Evolutionary conservation across 2,113 vertebrate species (phyloP).

Genomic region (Scopus umbretta): DNA sequence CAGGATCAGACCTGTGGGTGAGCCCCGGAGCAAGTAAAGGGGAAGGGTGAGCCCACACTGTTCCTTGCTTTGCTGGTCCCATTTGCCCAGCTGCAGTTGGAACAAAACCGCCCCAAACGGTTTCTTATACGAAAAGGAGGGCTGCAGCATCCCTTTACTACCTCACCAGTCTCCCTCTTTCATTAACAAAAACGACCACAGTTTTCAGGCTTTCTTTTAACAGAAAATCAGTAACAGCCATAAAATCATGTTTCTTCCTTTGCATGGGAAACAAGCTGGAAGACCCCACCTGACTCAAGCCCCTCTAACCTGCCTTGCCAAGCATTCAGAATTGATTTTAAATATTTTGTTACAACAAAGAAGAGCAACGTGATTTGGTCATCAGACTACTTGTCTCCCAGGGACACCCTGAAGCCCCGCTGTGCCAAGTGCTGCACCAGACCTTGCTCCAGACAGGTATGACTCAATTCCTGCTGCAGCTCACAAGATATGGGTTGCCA

Average conservation of each 20-base stretch:
- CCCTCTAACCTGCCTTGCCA: not conserved
- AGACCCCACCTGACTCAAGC: not conserved
- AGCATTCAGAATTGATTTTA: not conserved
- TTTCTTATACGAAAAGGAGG: not conserved
- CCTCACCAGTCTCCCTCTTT: not conserved
- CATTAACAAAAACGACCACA: accelerated
- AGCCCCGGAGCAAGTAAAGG: not conserved
- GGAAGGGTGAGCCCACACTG: accelerated
- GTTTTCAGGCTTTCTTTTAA: not conserved
- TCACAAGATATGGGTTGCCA: not conserved
- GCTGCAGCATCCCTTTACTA: not conserved
- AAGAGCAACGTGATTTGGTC: not conserved
- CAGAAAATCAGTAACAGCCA: not conserved
- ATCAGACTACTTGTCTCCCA: not conserved
- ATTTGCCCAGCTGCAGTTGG: not conserved
- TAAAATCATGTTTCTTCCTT: not conserved
- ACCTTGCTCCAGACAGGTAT: not conserved
- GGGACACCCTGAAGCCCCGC: not conserved
- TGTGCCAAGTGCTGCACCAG: not conserved
- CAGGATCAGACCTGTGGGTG: not conserved
- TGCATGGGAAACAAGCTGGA: not conserved
- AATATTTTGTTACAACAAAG: not conserved
- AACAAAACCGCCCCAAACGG: not conserved
- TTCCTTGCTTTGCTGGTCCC: not conserved
- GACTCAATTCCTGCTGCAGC: not conserved